phyloP scores from a whole-genome alignment of 2,797 vertebrate species.

The Sebastes flavidus region DNA sequence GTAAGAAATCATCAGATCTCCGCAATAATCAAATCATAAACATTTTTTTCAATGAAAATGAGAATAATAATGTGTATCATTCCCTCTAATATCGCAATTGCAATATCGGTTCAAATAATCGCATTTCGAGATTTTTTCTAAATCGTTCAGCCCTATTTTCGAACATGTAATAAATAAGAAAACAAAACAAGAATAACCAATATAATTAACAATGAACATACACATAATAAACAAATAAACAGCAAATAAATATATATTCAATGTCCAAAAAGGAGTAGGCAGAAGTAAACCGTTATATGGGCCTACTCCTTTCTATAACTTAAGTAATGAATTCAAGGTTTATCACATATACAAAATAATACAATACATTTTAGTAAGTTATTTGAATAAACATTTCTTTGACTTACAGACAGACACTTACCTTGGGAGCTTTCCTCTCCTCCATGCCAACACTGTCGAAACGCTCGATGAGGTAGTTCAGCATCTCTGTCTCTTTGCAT shows the following conservation, averaged over 20 bases:
- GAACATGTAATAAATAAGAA: neutral
- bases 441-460: constrained; percentile 99
- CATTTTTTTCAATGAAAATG: too few relatives aligned
- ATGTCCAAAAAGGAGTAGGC: neutral
- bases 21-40: too few relatives aligned
- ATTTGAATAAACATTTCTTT: neutral
- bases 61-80: too few relatives aligned
- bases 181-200: neutral
- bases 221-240: neutral
- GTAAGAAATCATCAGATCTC: too few relatives aligned
- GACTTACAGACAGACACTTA: constrained; percentile 50
- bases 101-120: too few relatives aligned
- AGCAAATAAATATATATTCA: neutral
- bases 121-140: too few relatives aligned
- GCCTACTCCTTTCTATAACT: neutral
- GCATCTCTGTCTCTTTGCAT: constrained; percentile 99
- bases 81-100: too few relatives aligned
- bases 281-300: neutral
- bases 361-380: neutral
- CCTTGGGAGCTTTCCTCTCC: constrained; percentile 99
- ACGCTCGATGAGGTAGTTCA: constrained; percentile 99
- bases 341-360: neutral
- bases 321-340: neutral
- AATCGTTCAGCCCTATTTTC: too few relatives aligned
- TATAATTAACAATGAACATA: neutral